A percentile compares a stretch with the other conserved stretches of the same genome.
Evolutionary conservation across 1,140 invertebrate genomes (phyloP).

Genomic region (Nautilus pompilius): DNA sequence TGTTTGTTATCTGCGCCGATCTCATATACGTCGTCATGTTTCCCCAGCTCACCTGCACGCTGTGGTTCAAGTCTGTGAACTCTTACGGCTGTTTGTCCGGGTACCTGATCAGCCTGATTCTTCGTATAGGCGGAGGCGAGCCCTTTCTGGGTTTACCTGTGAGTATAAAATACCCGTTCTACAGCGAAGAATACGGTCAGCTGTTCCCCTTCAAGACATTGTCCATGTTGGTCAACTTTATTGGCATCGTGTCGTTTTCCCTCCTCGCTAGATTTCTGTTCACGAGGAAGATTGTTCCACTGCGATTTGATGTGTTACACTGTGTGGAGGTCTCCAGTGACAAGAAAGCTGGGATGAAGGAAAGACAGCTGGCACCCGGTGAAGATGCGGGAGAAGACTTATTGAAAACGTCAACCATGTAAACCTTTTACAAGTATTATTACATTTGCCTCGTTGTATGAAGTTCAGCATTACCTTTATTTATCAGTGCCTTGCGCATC

Average conservation of each 20-base stretch:
- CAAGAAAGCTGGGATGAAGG: too few species aligned
- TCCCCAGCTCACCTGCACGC: slow-evolving; percentile 29
- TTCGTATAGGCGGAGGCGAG: slow-evolving; percentile 83
- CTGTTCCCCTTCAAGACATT: slow-evolving; percentile 58
- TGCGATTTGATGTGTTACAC: slow-evolving; percentile 39
- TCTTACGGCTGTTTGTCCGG: slow-evolving; percentile 83
- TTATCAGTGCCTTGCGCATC: too few species aligned
- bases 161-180: slow-evolving; percentile 81
- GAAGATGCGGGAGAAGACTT: too few species aligned
- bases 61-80: slow-evolving; percentile 60
- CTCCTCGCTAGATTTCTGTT: slow-evolving; percentile 57
- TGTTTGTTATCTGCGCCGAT: slow-evolving; percentile 34
- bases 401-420: too few species aligned
- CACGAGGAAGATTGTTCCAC: slow-evolving; percentile 45
- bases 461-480: too few species aligned
- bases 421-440: too few species aligned
- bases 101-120: slow-evolving; percentile 81
- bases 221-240: slow-evolving; percentile 64
- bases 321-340: too few species aligned
- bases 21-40: slow-evolving; percentile 36
- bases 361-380: too few species aligned
- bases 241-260: slow-evolving; percentile 57
- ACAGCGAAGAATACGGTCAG: slow-evolving; percentile 68
- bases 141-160: slow-evolving; percentile 75
- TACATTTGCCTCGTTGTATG: too few species aligned